These are phyloP conservation scores for Laterallus jamaicensis DNA, from an alignment of 2,113 vertebrate species.

Conservation along the genomic window DNA sequence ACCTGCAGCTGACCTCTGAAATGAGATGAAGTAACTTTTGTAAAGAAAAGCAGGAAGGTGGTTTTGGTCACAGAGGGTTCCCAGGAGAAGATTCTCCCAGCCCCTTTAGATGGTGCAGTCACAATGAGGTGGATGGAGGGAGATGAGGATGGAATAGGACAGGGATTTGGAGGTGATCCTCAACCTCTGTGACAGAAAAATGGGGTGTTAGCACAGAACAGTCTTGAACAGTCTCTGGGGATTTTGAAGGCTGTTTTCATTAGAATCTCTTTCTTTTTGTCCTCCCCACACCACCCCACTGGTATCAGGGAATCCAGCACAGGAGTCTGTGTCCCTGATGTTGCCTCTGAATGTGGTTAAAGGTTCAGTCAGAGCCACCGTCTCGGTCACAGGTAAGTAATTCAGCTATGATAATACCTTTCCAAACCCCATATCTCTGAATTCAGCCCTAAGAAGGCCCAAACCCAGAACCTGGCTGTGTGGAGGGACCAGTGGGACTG, in stretches of 20 bases:
- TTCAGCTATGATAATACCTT: background rate
- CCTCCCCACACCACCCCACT: background rate
- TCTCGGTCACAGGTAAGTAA: constrained; percentile 63
- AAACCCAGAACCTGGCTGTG: background rate
- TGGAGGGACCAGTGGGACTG: background rate
- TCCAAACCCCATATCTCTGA: background rate
- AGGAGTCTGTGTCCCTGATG: constrained; percentile 63
- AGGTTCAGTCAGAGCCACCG: constrained; percentile 54
- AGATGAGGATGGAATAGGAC: background rate
- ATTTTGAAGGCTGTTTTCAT: background rate
- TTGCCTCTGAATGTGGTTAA: constrained; percentile 56
- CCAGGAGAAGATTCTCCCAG: background rate
- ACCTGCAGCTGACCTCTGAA: background rate
- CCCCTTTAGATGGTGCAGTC: background rate
- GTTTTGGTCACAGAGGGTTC: background rate
- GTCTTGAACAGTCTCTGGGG: background rate
- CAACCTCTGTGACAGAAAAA: background rate
- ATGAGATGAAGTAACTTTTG: background rate
- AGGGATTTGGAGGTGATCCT: background rate
- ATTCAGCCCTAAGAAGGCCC: background rate
- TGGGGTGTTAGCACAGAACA: background rate
- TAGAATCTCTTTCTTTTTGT: background rate
- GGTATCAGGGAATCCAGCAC: constrained; percentile 32
- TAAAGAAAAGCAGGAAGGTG: background rate
- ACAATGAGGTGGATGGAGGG: background rate